Evolutionary conservation across 2,888 invertebrate genomes (phyloP), one percentile per base, ranked within the genome.

Genomic region (Glaucopsyche alexis): DNA sequence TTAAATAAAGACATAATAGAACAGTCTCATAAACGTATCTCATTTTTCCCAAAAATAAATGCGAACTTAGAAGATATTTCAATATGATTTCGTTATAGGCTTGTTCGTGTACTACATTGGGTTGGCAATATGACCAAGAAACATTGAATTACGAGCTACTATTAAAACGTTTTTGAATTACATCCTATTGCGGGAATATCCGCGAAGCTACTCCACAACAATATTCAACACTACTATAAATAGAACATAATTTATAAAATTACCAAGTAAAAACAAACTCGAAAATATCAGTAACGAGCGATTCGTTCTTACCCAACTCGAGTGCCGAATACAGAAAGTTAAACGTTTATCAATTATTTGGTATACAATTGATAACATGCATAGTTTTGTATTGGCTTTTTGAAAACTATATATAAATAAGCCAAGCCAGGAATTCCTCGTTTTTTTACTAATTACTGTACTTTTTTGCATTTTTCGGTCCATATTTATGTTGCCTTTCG

Each of bases 161-260:
- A 49, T 45, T 67, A 42, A 47, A 47, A 29, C 45, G 16, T 29
- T 29, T 8, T 29, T 29, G 8, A 69, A 69, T 47, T 69, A 69
- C 47, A 69, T 7, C 16, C 47, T 69, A 69, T 49, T 45, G 45
- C 42, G 67, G 47, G 19, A 29, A 16, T 11, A 19, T 69, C 47
- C 69, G 7, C 49, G 38, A 47, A 45, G 14, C 69, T 69, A 69
- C 16, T 45, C 45, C 49, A 69, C 69, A 69, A 69, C 29, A 69
- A 69, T 69, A 69, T 69, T 49, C 14, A 69, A 69, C 67, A 67
- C 69, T 49, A 38, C 38, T 64, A 64, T 49, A 69, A 69, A 69
- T 69, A 69, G 29, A 29, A 69, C 47, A 29, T 14, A 69, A 69
- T 64, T 64, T 29, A 13, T 47, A 49, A 29, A 69, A 47, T 45